A percentile compares a stretch with the other conserved stretches of the same genome.
Evolutionary conservation across 2,113 vertebrate species (phyloP).

Genomic region (Rhineura floridana): DNA sequence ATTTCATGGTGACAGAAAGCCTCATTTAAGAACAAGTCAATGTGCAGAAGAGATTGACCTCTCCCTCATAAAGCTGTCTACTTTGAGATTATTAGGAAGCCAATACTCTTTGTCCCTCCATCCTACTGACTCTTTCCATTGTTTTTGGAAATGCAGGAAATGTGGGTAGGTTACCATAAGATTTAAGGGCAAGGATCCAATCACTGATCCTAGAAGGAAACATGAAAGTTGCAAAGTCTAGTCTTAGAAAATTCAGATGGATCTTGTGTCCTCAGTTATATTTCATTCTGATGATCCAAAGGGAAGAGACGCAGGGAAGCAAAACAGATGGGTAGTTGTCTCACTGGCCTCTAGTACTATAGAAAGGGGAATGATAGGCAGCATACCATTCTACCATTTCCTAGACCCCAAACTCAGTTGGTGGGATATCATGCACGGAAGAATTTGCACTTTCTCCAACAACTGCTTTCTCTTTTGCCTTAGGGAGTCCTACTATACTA

Average conservation of each 20-base stretch:
- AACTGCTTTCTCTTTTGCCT: background rate
- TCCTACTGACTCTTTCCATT: background rate
- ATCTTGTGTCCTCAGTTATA: background rate
- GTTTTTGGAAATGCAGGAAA: background rate
- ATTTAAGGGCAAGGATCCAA: background rate
- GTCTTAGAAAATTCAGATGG: background rate
- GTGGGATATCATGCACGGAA: too few species aligned
- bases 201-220: background rate
- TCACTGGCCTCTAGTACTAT: too few species aligned
- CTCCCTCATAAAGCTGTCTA: accelerated
- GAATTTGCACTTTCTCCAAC: too few species aligned
- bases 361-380: too few species aligned
- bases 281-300: background rate
- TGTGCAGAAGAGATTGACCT: accelerated
- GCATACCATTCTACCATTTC: too few species aligned
- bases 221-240: background rate
- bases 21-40: background rate
- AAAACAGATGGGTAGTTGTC: background rate
- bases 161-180: background rate
- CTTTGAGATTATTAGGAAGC: accelerated
- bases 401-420: too few species aligned
- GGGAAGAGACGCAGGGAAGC: background rate
- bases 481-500: background rate
- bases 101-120: background rate
- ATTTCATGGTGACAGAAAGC: constrained; percentile 14